Evolutionary conservation across 2,888 invertebrate genomes (phyloP).

Genomic region (Hemicrepidius hirtus): DNA sequence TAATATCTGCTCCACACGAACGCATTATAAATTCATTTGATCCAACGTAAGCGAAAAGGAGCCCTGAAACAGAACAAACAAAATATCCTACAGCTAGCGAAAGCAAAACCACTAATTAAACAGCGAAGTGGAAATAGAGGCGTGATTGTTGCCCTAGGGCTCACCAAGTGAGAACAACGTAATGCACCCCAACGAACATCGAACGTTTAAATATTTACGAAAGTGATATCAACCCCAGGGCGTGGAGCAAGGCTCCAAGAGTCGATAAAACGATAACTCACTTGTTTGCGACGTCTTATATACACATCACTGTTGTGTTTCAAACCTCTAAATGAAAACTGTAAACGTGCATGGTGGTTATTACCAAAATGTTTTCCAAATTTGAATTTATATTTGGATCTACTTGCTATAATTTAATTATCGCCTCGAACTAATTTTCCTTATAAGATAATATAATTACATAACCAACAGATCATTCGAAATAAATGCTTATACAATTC

Average conservation of each 20-base stretch:
- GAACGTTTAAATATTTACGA: constrained; percentile 51
- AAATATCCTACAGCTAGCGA: constrained; percentile 35
- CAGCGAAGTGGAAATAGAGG: constrained; percentile 37
- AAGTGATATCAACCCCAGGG: constrained; percentile 43
- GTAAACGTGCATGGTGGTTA: constrained; percentile 14
- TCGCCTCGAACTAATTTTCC: too few species aligned
- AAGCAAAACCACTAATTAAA: constrained; percentile 43
- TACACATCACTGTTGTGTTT: constrained; percentile 32
- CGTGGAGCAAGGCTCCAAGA: constrained; percentile 24
- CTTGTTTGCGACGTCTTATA: constrained; percentile 45
- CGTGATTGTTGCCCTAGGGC: constrained; percentile 36
- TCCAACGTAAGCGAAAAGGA: constrained; percentile 21
- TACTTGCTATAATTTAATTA: too few species aligned
- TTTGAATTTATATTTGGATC: too few species aligned
- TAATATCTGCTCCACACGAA: too few species aligned
- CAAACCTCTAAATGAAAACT: constrained; percentile 18
- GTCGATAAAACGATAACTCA: constrained; percentile 47
- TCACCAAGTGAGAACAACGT: constrained; percentile 45
- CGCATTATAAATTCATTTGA: constrained; percentile 29
- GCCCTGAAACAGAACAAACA: constrained; percentile 27
- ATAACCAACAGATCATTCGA: too few species aligned
- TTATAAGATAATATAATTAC: too few species aligned
- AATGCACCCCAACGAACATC: constrained; percentile 47
- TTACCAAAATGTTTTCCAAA: too few species aligned
- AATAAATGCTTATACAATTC: too few species aligned